Conservation (phyloP, 2,113 vertebrate species). For the Trematocara macrostoma region DNA sequence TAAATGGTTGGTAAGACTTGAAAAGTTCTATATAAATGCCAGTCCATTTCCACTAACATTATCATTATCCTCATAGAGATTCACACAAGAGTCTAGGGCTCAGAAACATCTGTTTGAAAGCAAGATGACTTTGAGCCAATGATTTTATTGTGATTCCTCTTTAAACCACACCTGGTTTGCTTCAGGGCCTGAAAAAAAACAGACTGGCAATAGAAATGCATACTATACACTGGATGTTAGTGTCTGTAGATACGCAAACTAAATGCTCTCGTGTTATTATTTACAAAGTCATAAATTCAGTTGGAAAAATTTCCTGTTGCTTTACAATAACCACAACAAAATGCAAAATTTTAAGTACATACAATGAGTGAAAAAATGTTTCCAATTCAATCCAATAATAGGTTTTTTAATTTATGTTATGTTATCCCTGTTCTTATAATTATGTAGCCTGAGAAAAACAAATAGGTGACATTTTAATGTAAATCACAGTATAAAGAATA, state of each 20-base stretch:
- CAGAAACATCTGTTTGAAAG: not conserved
- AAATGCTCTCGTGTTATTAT: not conserved
- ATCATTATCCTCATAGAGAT: not conserved
- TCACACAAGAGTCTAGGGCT: not conserved
- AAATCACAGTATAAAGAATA: not conserved
- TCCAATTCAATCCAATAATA: not conserved
- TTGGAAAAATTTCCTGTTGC: not conserved
- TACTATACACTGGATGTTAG: not conserved
- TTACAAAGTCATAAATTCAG: not conserved
- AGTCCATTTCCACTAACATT: not conserved
- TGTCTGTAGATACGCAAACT: not conserved
- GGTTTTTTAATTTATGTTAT: accelerated
- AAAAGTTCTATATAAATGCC: not conserved
- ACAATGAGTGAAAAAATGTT: not conserved
- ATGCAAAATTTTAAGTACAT: not conserved
- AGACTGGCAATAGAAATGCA: not conserved
- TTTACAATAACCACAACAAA: not conserved
- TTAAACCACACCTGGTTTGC: not conserved
- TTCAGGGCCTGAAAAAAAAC: not conserved
- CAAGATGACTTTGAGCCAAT: not conserved
- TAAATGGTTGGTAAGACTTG: not conserved
- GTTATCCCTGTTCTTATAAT: not conserved
- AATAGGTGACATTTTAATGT: not conserved
- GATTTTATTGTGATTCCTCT: not conserved
- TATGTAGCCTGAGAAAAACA: not conserved